A percentile compares a stretch with the other conserved stretches of the same genome.
These are phyloP conservation scores for Ellobius talpinus DNA, from an alignment of 2,113 vertebrate species.

Conservation along the genomic window DNA sequence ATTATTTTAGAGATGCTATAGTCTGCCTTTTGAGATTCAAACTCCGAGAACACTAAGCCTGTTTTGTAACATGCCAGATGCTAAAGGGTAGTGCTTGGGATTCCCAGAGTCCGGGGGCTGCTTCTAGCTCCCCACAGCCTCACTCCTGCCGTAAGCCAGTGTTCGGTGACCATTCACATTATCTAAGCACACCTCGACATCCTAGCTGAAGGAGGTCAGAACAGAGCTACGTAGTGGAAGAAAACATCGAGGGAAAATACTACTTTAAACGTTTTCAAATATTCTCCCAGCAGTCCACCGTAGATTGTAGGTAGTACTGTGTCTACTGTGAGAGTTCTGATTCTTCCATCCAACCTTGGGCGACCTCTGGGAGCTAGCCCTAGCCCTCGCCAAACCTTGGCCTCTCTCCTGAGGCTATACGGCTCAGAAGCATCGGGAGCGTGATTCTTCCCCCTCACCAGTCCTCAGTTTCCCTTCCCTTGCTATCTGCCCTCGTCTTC, in stretches of 20 bases:
- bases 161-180: background rate
- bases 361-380: background rate
- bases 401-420: background rate
- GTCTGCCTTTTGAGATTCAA: slow-evolving; percentile 16
- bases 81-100: background rate
- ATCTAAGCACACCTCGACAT: background rate
- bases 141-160: background rate
- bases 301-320: background rate
- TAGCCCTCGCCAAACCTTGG: background rate
- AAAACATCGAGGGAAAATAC: background rate
- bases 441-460: background rate
- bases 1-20: background rate
- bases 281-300: background rate
- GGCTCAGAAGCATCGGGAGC: background rate
- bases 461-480: background rate
- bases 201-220: background rate
- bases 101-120: background rate
- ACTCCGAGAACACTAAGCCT: background rate
- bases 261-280: background rate
- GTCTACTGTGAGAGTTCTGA: background rate
- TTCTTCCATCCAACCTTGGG: background rate
- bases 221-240: background rate
- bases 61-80: background rate
- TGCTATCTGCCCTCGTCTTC: background rate
- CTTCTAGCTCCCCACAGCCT: background rate